Evolutionary conservation across 2,888 invertebrate species (phyloP).

Genomic region (Polyommatus iphigenia): DNA sequence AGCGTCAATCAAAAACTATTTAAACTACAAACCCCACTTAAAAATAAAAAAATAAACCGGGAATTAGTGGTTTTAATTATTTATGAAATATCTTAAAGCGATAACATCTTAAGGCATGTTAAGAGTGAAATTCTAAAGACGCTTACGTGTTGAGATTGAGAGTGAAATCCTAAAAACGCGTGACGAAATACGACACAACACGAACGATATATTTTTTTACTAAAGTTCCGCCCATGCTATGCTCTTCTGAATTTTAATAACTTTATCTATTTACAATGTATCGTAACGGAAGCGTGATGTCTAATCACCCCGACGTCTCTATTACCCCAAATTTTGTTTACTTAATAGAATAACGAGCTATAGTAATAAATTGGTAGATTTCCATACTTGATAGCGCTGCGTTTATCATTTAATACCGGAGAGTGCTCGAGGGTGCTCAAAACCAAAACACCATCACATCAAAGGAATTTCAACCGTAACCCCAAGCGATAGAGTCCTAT

Average conservation of each 20-base stretch:
- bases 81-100: too few species aligned
- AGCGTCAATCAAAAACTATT: too few species aligned
- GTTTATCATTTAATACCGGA: constrained; percentile 77
- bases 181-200: too few species aligned
- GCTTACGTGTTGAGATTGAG: too few species aligned
- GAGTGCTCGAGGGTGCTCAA: constrained; percentile 69
- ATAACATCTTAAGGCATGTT: too few species aligned
- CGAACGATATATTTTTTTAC: too few species aligned
- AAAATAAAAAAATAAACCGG: too few species aligned
- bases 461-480: constrained; percentile 41
- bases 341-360: constrained; percentile 77
- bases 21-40: too few species aligned
- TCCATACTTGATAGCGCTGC: constrained; percentile 73
- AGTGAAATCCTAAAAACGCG: too few species aligned
- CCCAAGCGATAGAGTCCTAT: not conserved
- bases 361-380: constrained; percentile 79
- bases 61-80: too few species aligned
- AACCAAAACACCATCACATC: constrained; percentile 41
- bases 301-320: constrained; percentile 63
- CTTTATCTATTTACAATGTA: constrained; percentile 16
- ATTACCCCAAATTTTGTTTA: constrained; percentile 75
- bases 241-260: not conserved
- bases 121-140: too few species aligned
- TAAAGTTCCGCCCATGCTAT: not conserved
- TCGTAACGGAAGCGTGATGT: constrained; percentile 20